Base-by-base conservation (phyloP, 2,113 vertebrate species). In the Solea solea region DNA sequence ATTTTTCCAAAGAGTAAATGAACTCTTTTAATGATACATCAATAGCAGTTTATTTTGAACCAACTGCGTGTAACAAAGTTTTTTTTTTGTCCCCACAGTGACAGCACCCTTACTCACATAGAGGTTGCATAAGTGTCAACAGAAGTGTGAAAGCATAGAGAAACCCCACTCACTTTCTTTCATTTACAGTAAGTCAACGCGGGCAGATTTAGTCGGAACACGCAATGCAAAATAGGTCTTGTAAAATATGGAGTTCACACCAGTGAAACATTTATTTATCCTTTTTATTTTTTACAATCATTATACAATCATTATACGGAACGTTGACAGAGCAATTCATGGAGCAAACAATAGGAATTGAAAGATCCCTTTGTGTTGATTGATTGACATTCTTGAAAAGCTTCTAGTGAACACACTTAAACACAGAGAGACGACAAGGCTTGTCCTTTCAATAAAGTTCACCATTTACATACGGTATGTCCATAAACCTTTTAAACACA, bases 291-390 rank as follows among this genome's bases (percentile, higher is more conserved):
- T 94, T 91, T 94, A 46, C 44, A 46, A 12, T 11, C 13, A 46
- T 94, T 95, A 94, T 93, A 96, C 94, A 96, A 95, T 95, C 94
- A 93, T 92, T 73, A 71, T 73, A 83, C 83, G 88, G 25, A 62
- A 79, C 80, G 89, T 81, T 87, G 93, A 89, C 89, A 86, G 92
- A 34, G 34, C 34, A 34, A 34, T 34, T 6, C 34, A 91, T 82
- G 52, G 69, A 81, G 84, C 78, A 73, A 88, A 86, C 49, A 71
- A 78, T 77, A 81, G n/a, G 84, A 88, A 83, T 73, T 57, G 27
- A 75, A 84, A 72, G 4, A 50, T 15, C n/a, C 56, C 34, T 71
- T 81, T 66, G 64, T 78, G 60, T 73, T 83, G 69, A 84, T 70
- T 51, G 52, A 88, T 84, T 51, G 52, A 88, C 86, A 88, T 88